Evolutionary conservation across 2,888 invertebrate genomes (phyloP).

Genomic region (Eilema sororculum): DNA sequence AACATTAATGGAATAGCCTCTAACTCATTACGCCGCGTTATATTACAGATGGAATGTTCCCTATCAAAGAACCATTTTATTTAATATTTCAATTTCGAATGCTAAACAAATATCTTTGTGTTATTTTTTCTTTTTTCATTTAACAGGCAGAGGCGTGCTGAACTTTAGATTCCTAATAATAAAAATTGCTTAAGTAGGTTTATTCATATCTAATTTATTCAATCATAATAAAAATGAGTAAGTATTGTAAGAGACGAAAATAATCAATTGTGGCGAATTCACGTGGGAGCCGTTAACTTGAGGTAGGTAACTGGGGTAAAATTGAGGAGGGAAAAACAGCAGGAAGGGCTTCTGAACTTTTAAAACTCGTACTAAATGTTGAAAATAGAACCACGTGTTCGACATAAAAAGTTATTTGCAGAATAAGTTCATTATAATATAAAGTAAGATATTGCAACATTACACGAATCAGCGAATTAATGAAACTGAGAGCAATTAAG

Average conservation of each 20-base stretch:
- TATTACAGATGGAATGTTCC: constrained; percentile 48
- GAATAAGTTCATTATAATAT: background rate
- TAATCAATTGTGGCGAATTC: constrained; percentile 8
- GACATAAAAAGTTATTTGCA: background rate
- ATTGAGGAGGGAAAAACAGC: constrained; percentile 32
- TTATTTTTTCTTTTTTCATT: constrained; percentile 17
- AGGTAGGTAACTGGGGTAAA: constrained; percentile 34
- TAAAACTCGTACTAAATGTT: background rate
- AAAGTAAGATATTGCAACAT: background rate
- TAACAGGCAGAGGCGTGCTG: background rate
- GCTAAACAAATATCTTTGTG: constrained; percentile 38
- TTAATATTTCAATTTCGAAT: constrained; percentile 51
- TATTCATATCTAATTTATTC: background rate
- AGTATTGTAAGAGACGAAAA: background rate
- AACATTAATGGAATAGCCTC: constrained; percentile 74
- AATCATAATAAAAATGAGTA: background rate
- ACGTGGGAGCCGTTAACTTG: constrained; percentile 31
- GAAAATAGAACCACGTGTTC: background rate
- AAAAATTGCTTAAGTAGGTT: background rate
- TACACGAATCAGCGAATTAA: too few relatives aligned
- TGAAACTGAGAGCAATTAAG: too few relatives aligned
- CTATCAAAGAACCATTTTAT: constrained; percentile 49
- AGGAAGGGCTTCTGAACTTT: background rate
- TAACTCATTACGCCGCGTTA: constrained; percentile 58
- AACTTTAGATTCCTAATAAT: background rate